Evolutionary conservation across 2,797 vertebrate genomes (phyloP).

Genomic region (Neosilurus mollespiculum): DNA sequence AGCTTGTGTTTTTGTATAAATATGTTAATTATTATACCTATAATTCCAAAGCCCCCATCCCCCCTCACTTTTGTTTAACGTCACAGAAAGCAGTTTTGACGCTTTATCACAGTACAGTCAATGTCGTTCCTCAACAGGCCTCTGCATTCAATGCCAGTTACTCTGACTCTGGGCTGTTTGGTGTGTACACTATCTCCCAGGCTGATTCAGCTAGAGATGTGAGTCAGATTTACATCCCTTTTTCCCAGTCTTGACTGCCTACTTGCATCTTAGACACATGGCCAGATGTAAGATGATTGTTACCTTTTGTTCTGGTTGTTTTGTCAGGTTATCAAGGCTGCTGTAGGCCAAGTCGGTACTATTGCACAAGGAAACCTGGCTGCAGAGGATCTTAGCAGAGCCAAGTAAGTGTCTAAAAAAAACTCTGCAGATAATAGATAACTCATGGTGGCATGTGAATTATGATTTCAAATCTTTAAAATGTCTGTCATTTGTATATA

Average conservation of each 20-base stretch:
- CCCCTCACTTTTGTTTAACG: neutral
- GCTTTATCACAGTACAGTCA: neutral
- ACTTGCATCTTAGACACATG: neutral
- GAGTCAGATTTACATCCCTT: conserved; percentile 60
- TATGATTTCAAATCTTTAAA: conserved; percentile 60
- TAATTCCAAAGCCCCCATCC: neutral
- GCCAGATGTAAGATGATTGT: neutral
- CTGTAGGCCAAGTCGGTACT: conserved; percentile 81
- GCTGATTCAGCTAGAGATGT: conserved; percentile 77
- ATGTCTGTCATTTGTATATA: conserved; percentile 59
- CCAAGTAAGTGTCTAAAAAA: conserved; percentile 82
- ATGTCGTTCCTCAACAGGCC: conserved; percentile 70
- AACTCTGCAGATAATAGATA: neutral
- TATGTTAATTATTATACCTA: neutral
- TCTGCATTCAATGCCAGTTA: conserved; percentile 87
- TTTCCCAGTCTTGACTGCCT: neutral
- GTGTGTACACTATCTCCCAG: conserved; percentile 87
- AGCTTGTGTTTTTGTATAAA: neutral
- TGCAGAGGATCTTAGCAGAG: conserved; percentile 78
- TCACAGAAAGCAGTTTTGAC: neutral
- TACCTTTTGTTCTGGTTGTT: neutral
- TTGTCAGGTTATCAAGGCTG: conserved; percentile 86
- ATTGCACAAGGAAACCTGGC: conserved; percentile 84
- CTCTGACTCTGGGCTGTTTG: conserved; percentile 93
- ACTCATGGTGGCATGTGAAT: neutral